A percentile compares a stretch with the other conserved stretches of the same genome.
Evolutionary conservation across 1,140 invertebrate species (phyloP).

Genomic region (Saccostrea glomerata): DNA sequence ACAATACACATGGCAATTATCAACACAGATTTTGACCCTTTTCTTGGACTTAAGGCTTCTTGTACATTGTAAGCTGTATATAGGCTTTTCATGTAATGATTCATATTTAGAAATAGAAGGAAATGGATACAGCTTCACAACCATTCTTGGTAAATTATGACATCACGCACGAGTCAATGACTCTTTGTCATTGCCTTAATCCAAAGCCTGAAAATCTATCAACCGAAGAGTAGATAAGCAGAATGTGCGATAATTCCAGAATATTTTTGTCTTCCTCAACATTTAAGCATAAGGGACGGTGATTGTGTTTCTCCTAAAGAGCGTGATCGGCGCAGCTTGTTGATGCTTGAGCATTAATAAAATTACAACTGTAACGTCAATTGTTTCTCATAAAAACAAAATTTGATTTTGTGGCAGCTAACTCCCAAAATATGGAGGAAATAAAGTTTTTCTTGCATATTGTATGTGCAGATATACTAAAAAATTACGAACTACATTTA

Average conservation of each 20-base stretch:
- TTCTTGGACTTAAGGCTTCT: no score
- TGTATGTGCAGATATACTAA: neutral
- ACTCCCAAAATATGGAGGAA: neutral
- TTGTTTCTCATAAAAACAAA: constrained; percentile 12
- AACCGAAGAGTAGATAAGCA: neutral
- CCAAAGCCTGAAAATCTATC: neutral
- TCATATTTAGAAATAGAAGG: neutral
- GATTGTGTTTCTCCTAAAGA: constrained; percentile 4
- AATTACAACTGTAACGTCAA: neutral
- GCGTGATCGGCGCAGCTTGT: neutral
- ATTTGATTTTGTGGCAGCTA: constrained; percentile 10
- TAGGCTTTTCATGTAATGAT: no score
- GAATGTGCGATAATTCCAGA: neutral
- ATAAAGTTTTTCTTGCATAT: neutral
- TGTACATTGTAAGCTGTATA: no score
- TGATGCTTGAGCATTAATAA: neutral
- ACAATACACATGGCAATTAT: no score
- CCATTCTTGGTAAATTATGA: neutral
- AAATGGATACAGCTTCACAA: neutral
- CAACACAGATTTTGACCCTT: no score
- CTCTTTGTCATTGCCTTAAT: neutral
- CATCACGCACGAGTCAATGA: neutral
- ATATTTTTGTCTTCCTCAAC: neutral
- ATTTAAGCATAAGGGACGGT: neutral
- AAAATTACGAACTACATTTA: neutral